phyloP scores from a whole-genome alignment of 2,888 invertebrate species.

The Dexiosoma caninum region DNA sequence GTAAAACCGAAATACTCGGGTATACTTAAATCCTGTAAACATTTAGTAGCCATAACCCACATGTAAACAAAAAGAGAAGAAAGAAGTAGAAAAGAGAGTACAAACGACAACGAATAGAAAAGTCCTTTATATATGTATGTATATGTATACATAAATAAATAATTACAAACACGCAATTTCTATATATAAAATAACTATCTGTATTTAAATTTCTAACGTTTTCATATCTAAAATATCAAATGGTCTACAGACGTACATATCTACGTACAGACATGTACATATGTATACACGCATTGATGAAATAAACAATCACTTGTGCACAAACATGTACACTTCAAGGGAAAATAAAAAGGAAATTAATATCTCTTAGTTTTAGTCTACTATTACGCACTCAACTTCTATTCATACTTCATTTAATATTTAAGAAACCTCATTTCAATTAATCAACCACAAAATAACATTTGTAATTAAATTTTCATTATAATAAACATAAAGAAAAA shows the following conservation, averaged over 20 bases:
- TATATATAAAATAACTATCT: constrained; percentile 47
- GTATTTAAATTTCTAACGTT: constrained; percentile 42
- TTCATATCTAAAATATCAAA: no score
- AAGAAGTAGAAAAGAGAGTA: no score
- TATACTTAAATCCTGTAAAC: constrained; percentile 14
- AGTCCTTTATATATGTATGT: constrained; percentile 22
- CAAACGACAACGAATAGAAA: background rate
- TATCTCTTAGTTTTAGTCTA: no score
- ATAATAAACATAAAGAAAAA: constrained; percentile 50
- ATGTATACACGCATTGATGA: no score
- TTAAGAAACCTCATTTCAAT: constrained; percentile 65
- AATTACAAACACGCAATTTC: constrained; percentile 54
- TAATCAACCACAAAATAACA: constrained; percentile 67
- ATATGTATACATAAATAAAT: no score
- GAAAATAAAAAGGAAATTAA: background rate
- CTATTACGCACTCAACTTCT: background rate
- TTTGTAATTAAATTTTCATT: constrained; percentile 70
- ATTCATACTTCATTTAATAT: constrained; percentile 37
- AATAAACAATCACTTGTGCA: constrained; percentile 10
- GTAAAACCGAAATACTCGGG: constrained; percentile 28
- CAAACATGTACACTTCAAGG: background rate
- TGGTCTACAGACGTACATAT: no score
- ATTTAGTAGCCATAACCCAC: background rate
- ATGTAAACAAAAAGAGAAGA: background rate
- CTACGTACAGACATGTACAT: no score